Evolutionary conservation across 2,888 invertebrate species (phyloP).

Genomic region (Orgyia antiqua): DNA sequence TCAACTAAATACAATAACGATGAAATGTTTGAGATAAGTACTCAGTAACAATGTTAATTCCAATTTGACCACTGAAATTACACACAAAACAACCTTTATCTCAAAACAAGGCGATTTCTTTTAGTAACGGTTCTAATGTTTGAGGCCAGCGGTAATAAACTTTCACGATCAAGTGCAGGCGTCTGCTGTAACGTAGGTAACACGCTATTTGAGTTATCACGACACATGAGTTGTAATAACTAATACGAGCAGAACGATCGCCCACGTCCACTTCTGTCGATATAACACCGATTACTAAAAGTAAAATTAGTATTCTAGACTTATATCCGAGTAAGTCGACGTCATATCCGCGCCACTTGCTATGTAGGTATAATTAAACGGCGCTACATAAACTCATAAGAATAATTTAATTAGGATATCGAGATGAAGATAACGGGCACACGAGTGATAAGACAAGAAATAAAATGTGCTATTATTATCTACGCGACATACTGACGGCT

Average conservation of each 20-base stretch:
- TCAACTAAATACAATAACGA: constrained; percentile 8
- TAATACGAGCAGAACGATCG: constrained; percentile 31
- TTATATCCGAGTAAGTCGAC: constrained; percentile 17
- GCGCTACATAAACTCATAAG: constrained; percentile 11
- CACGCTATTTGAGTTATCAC: constrained; percentile 51
- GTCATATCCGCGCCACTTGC: constrained; percentile 15
- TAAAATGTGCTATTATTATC: constrained; percentile 9
- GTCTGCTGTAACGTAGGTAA: constrained; percentile 43
- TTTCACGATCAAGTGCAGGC: constrained; percentile 72
- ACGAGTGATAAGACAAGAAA: constrained; percentile 17
- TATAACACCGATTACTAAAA: constrained; percentile 55
- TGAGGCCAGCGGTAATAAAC: constrained; percentile 68
- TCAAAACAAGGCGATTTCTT: constrained; percentile 53
- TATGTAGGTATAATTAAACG: constrained; percentile 13
- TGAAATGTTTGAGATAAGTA: constrained; percentile 17
- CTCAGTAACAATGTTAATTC: constrained; percentile 23
- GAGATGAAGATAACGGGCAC: constrained; percentile 18
- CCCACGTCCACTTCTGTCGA: constrained; percentile 59
- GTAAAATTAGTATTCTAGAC: constrained; percentile 27
- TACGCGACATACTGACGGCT: background rate
- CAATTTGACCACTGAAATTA: constrained; percentile 33
- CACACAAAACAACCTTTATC: constrained; percentile 39
- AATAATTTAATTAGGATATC: constrained; percentile 19
- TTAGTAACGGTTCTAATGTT: constrained; percentile 65
- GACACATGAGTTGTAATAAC: constrained; percentile 39